phyloP scores from a whole-genome alignment of 1,140 invertebrate species.

The Xylocopa sonorina region DNA sequence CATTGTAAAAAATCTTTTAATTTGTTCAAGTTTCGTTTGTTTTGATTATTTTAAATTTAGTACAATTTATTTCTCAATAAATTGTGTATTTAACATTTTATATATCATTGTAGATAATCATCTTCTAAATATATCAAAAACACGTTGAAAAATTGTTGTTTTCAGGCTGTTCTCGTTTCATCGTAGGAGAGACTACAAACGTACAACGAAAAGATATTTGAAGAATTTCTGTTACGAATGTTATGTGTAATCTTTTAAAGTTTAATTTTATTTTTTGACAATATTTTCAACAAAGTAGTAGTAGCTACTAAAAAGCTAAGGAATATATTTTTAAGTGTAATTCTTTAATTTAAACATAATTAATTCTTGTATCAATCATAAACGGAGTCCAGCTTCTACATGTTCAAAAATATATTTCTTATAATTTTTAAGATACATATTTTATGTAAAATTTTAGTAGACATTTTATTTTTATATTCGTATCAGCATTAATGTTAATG shows the following conservation, averaged over 20 bases:
- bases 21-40: background rate
- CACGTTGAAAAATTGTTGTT: conserved; percentile 68
- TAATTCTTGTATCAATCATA: conserved; percentile 6
- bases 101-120: conserved; percentile 26
- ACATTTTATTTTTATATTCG: conserved; percentile 17
- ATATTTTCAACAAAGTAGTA: conserved; percentile 27
- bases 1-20: conserved; percentile 21
- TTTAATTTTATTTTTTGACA: conserved; percentile 27
- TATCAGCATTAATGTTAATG: conserved; percentile 14
- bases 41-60: background rate
- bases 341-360: conserved; percentile 3
- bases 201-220: conserved; percentile 60
- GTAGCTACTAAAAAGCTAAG: background rate
- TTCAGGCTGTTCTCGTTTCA: conserved; percentile 70
- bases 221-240: conserved; percentile 32
- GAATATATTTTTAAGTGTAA: conserved; percentile 32
- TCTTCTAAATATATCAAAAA: conserved; percentile 51
- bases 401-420: conserved; percentile 26
- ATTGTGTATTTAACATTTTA: conserved; percentile 30
- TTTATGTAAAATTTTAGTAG: no score
- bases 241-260: conserved; percentile 23
- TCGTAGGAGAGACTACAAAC: conserved; percentile 56
- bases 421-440: background rate
- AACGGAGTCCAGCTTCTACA: conserved; percentile 19
- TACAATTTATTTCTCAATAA: background rate